Evolutionary conservation across 2,113 vertebrate genomes (phyloP).

Genomic region (Nesoenas mayeri): DNA sequence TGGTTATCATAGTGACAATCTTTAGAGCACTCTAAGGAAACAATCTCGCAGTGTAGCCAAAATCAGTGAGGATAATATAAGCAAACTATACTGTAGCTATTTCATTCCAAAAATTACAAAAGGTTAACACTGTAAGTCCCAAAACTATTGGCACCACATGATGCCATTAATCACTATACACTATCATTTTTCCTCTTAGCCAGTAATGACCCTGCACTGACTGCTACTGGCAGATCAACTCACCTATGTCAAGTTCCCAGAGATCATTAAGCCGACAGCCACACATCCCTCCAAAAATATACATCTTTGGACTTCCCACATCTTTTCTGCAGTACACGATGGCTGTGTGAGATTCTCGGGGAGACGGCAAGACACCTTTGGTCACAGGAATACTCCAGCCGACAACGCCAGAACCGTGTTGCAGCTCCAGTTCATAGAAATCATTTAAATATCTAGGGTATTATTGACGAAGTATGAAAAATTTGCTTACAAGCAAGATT

Average conservation of each 20-base stretch:
- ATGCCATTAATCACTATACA: not conserved
- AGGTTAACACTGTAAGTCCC: not conserved
- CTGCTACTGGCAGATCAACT: slow-evolving; percentile 43
- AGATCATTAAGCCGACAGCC: slow-evolving; percentile 89
- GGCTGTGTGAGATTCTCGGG: slow-evolving; percentile 92
- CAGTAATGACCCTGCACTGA: not conserved
- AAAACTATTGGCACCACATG: not conserved
- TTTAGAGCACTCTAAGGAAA: not conserved
- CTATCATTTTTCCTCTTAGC: not conserved
- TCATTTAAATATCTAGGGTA: slow-evolving; percentile 89
- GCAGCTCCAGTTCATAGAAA: slow-evolving; percentile 94
- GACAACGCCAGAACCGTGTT: slow-evolving; percentile 87
- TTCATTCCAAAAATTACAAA: not conserved
- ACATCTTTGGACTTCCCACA: slow-evolving; percentile 85
- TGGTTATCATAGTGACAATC: not conserved
- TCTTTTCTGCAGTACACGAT: slow-evolving; percentile 82
- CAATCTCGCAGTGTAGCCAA: not conserved
- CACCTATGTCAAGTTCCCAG: slow-evolving; percentile 95
- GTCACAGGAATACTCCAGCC: slow-evolving; percentile 91
- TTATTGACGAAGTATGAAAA: slow-evolving; percentile 24
- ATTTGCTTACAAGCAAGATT: not conserved
- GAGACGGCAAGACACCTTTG: slow-evolving; percentile 84
- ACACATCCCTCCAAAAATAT: slow-evolving; percentile 95
- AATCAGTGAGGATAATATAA: not conserved
- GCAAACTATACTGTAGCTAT: not conserved